Conservation (phyloP, 2,797 vertebrate genomes). For the Spheniscus humboldti region DNA sequence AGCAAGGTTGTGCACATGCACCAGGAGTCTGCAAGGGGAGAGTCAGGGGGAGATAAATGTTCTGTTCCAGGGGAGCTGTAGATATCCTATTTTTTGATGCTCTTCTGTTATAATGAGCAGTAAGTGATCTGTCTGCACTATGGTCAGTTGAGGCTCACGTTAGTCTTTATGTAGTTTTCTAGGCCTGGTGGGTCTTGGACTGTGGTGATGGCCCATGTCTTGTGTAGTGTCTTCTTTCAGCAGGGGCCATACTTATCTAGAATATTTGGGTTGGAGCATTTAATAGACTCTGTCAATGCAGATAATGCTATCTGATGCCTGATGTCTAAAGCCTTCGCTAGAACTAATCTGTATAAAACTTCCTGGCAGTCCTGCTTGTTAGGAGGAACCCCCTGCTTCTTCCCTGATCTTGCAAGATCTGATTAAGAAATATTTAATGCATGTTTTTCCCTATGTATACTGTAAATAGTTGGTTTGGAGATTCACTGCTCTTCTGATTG, state of each 20-base stretch:
- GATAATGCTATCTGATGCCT: not conserved
- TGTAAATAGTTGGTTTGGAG: not conserved
- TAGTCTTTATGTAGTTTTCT: not conserved
- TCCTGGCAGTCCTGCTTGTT: not conserved
- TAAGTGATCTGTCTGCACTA: not conserved
- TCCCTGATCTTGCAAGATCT: not conserved
- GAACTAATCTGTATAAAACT: not conserved
- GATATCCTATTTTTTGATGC: not conserved
- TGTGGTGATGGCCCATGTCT: not conserved
- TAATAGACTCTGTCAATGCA: not conserved
- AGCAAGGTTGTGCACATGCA: not conserved
- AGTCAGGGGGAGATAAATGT: not conserved
- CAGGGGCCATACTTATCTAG: not conserved
- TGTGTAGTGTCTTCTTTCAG: not conserved
- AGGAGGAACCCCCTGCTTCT: not conserved
- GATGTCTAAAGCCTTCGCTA: not conserved
- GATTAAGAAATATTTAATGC: not conserved
- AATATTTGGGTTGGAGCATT: not conserved
- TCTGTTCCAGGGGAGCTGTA: not conserved
- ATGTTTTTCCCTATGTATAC: not conserved
- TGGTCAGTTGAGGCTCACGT: not conserved
- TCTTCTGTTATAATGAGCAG: not conserved
- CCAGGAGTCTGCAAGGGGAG: not conserved
- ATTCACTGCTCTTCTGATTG: not conserved
- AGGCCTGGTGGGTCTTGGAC: not conserved